Percentiles rank a stretch among this genome's conserved stretches.
Evolutionary conservation across 2,797 vertebrate genomes (phyloP).

Genomic region (Gorsachius magnificus): DNA sequence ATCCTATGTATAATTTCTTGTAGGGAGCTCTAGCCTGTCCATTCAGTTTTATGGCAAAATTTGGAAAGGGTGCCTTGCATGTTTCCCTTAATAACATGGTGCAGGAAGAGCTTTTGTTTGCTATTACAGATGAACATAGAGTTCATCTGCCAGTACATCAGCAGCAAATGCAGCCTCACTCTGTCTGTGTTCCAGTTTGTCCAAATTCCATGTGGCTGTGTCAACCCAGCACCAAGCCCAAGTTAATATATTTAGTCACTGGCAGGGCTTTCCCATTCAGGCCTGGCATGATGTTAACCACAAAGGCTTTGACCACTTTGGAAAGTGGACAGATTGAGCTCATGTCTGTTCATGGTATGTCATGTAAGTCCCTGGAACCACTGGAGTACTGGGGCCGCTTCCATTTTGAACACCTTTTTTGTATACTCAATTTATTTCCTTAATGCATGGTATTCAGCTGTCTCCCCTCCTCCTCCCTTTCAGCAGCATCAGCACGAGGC

Average conservation of each 20-base stretch:
- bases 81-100: not conserved
- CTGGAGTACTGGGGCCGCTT: not conserved
- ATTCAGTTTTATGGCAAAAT: not conserved
- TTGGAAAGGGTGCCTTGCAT: not conserved
- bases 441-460: slow-evolving; percentile 1
- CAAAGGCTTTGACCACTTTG: slow-evolving; percentile 12
- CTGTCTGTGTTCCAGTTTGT: slow-evolving; percentile 1
- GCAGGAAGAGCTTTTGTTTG: not conserved
- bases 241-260: slow-evolving; percentile 24
- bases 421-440: slow-evolving; percentile 7
- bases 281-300: slow-evolving; percentile 21
- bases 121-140: not conserved
- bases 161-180: not conserved
- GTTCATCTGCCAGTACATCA: not conserved
- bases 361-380: not conserved
- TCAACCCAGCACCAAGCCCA: not conserved
- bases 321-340: not conserved
- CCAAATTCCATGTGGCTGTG: not conserved
- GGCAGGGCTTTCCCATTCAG: not conserved
- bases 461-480: slow-evolving; percentile 49
- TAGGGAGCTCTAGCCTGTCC: not conserved
- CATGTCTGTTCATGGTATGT: not conserved
- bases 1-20: not conserved
- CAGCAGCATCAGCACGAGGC: slow-evolving; percentile 41
- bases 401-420: not conserved